Conservation (phyloP, 53 echinoderm and acorn worm genomes). For the Echinometra lucunter region DNA sequence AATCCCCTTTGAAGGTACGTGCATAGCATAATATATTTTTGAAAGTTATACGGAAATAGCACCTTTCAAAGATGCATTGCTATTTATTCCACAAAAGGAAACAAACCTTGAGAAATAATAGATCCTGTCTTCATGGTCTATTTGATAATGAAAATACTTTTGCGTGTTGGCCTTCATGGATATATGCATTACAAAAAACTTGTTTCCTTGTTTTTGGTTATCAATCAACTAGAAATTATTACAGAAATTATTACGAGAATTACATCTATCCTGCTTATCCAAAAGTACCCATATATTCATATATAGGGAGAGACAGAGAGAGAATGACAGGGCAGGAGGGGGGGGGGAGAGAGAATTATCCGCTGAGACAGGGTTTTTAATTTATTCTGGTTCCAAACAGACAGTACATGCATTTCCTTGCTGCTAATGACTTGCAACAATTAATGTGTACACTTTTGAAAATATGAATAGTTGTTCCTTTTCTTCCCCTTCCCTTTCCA, state of each 20-base stretch:
- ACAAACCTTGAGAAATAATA: background rate
- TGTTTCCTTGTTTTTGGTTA: conserved; percentile 34
- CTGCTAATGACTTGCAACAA: background rate
- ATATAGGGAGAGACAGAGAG: background rate
- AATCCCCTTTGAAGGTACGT: background rate
- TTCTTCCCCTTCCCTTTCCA: too few relatives aligned
- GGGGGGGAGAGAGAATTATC: too few relatives aligned
- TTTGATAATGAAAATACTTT: background rate
- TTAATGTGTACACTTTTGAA: background rate
- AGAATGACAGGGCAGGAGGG: background rate
- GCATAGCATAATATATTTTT: background rate
- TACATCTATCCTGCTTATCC: background rate
- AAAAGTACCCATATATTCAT: background rate
- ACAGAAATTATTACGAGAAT: background rate
- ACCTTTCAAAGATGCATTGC: background rate
- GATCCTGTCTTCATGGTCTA: background rate
- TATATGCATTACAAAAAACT: conserved; percentile 17
- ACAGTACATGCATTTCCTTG: background rate
- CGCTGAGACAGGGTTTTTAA: background rate
- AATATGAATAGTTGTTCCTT: too few relatives aligned
- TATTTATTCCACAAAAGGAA: background rate
- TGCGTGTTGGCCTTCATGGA: conserved; percentile 16
- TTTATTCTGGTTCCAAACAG: background rate
- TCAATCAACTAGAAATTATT: background rate
- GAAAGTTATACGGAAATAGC: background rate